phyloP scores from a whole-genome alignment of 2,888 invertebrate species.

The Zaprionus bogoriensis region DNA sequence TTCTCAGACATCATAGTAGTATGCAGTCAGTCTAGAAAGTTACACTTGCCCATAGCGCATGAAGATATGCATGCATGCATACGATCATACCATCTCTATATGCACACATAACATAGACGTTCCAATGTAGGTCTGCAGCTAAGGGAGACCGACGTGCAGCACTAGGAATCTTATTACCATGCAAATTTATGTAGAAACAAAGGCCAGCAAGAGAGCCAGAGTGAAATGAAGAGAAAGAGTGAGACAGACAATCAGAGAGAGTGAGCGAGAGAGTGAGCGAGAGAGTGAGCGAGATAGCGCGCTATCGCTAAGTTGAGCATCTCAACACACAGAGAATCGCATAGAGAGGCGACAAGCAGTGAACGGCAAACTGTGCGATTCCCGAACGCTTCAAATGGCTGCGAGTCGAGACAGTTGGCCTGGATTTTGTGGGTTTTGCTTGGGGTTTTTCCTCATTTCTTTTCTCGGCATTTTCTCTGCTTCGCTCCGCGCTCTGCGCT shows the following conservation, averaged over 20 bases:
- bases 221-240: background rate
- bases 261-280: background rate
- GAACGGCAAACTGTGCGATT: background rate
- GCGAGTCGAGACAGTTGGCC: slow-evolving; percentile 45
- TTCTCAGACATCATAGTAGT: background rate
- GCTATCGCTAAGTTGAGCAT: slow-evolving; percentile 30
- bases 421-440: slow-evolving; percentile 36
- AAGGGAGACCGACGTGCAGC: slow-evolving; percentile 6
- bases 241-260: slow-evolving; percentile 6
- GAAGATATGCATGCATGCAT: background rate
- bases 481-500: background rate
- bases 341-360: slow-evolving; percentile 28
- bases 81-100: background rate
- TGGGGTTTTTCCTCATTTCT: slow-evolving; percentile 28
- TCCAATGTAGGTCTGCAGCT: slow-evolving; percentile 14
- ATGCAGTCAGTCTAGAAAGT: background rate
- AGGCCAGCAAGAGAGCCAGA: slow-evolving; percentile 1
- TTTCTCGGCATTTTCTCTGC: background rate
- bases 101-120: background rate
- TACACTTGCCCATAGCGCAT: background rate
- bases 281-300: slow-evolving; percentile 5
- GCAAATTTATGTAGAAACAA: slow-evolving; percentile 37
- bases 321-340: slow-evolving; percentile 46
- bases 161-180: slow-evolving; percentile 25
- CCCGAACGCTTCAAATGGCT: slow-evolving; percentile 31